These are phyloP conservation scores for Melospiza georgiana DNA, from an alignment of 2,113 vertebrate genomes.

Conservation along the genomic window DNA sequence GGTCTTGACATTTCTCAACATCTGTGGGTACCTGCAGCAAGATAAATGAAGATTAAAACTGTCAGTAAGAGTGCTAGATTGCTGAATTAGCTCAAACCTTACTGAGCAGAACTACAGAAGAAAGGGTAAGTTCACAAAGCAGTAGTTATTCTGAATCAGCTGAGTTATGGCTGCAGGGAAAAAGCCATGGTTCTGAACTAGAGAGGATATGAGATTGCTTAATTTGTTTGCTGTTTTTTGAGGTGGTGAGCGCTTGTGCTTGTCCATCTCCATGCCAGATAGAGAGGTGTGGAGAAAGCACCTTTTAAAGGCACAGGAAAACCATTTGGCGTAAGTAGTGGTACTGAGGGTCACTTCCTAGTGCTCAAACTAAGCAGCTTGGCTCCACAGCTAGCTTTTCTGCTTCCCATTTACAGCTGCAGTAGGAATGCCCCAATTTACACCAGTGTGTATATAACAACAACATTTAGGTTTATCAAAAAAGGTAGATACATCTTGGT, in stretches of 20 bases:
- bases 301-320: neutral
- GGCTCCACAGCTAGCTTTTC: neutral
- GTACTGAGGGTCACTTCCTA: neutral
- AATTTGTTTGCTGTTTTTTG: neutral
- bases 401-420: neutral
- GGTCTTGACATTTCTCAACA: constrained; percentile 95
- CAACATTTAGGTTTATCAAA: neutral
- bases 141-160: neutral
- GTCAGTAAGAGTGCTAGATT: neutral
- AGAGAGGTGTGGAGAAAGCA: neutral
- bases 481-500: neutral
- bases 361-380: neutral
- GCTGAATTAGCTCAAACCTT: neutral
- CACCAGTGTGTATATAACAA: neutral
- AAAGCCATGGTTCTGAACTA: neutral
- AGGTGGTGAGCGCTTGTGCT: neutral
- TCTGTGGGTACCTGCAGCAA: constrained; percentile 85
- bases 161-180: neutral
- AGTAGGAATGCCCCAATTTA: neutral
- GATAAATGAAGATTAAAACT: neutral
- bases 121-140: neutral
- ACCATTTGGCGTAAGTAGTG: neutral
- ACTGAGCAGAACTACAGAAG: neutral
- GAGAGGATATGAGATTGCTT: neutral
- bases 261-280: neutral